Evolutionary conservation across 2,797 vertebrate genomes (phyloP), one percentile per base, ranked within the genome.

Genomic region (Tauraco hartlaubi): DNA sequence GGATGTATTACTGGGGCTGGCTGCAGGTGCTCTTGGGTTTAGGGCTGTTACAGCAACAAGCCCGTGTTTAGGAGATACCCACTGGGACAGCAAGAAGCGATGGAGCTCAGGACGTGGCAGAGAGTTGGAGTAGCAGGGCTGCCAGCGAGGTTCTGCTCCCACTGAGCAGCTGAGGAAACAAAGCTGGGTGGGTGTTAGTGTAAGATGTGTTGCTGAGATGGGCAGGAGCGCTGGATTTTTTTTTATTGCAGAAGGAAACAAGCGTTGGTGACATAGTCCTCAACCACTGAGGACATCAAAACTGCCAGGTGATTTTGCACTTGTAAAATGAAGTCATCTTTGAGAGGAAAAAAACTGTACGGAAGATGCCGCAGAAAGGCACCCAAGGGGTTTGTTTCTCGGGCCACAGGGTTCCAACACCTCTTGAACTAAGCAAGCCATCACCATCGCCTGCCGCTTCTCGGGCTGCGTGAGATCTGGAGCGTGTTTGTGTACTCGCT

Each of bases 11-110:
- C 55, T 39, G 43, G 3, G 2, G 1, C 51, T 12, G 51, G 11
- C 46, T 22, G 58, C 1, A 0, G 31, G 2, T 2, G 55, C n/a
- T 21, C 52, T 25, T 0, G 1, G 46, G 25, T 11, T 22, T 44
- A 29, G 41, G 62, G 62, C 58, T 55, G 23, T 5, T 5, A 2
- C 0, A 25, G 72, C 55, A 73, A 9, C 51, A 2, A 20, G 26
- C 11, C 5, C 28, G 1, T 3, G 29, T 28, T 21, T 12, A 22
- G 64, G 78, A 83, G 39, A 22, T 2, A 5, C 26, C 66, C 15
- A 2, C 31, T 3, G 5, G 28, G 67, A 25, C 68, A 43, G 79
- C 1, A 0, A 33, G 52, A 33, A 37, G 18, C 0, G 13, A 16
- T 23, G 48, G 72, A 18, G 49, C 31, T 74, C 56, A 58, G 72